phyloP scores from a whole-genome alignment of 2,797 vertebrate species.

The Lacerta agilis region DNA sequence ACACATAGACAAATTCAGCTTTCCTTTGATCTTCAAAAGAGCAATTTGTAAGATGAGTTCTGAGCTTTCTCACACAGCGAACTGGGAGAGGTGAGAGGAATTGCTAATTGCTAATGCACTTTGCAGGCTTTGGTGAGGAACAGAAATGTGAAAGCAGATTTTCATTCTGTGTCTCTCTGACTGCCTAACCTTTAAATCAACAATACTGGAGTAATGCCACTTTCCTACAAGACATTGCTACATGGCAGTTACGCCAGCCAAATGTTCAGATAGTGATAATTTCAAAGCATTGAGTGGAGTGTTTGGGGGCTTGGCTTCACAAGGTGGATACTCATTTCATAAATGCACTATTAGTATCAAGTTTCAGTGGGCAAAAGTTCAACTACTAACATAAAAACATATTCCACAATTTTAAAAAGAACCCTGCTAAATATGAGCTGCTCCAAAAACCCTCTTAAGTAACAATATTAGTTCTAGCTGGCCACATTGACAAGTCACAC shows the following conservation, averaged over 20 bases:
- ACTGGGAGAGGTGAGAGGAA: slow-evolving; percentile 78
- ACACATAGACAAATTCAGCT: slow-evolving; percentile 76
- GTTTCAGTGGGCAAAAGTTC: slow-evolving; percentile 30
- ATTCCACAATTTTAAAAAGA: not conserved
- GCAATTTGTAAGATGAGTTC: slow-evolving; percentile 85
- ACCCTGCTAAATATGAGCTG: slow-evolving; percentile 15
- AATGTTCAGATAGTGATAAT: slow-evolving; percentile 16
- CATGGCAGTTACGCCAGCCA: slow-evolving; percentile 52
- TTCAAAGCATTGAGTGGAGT: slow-evolving; percentile 12
- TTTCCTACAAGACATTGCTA: slow-evolving; percentile 56
- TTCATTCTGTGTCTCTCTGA: slow-evolving; percentile 63
- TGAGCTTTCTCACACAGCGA: slow-evolving; percentile 75
- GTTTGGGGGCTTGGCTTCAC: slow-evolving; percentile 31
- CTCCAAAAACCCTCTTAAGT: slow-evolving; percentile 27
- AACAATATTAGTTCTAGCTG: not conserved
- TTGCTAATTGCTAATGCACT: slow-evolving; percentile 79
- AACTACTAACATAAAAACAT: not conserved
- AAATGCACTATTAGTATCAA: slow-evolving; percentile 50
- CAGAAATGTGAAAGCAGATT: slow-evolving; percentile 71
- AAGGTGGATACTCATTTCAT: not conserved
- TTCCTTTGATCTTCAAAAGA: slow-evolving; percentile 86
- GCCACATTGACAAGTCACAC: not conserved
- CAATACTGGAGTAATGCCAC: slow-evolving; percentile 52
- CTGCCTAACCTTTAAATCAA: slow-evolving; percentile 76
- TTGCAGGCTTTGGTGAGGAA: slow-evolving; percentile 60